These are phyloP conservation scores for Periparus ater DNA, from an alignment of 2,797 vertebrate species.

Conservation along the genomic window DNA sequence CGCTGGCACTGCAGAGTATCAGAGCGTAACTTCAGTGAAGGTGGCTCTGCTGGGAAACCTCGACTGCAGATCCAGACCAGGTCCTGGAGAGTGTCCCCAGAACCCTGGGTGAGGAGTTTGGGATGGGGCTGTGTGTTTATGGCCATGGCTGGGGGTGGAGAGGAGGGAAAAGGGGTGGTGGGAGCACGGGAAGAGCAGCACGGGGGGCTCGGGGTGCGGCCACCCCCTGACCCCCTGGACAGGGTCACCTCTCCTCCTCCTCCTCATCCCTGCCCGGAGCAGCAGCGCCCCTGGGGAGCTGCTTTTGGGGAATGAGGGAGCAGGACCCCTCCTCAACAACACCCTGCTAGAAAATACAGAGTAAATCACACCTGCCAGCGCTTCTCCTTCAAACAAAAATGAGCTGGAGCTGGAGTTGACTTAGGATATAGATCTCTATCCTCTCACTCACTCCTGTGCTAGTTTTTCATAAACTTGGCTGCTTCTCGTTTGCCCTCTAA, in stretches of 20 bases:
- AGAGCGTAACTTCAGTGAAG: neutral
- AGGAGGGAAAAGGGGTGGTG: neutral
- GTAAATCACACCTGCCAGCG: conserved; percentile 44
- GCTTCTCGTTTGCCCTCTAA: conserved; percentile 64
- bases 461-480: conserved; percentile 73
- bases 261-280: neutral
- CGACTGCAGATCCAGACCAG: accelerated
- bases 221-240: accelerated
- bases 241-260: neutral
- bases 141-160: accelerated
- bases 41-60: neutral
- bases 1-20: neutral
- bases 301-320: neutral
- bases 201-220: neutral
- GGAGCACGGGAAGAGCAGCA: neutral
- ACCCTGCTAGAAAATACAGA: conserved; percentile 30
- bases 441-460: conserved; percentile 62
- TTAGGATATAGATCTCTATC: conserved; percentile 71
- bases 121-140: neutral
- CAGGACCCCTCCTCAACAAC: neutral
- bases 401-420: conserved; percentile 61
- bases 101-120: neutral
- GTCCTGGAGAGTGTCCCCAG: neutral
- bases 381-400: conserved; percentile 29
- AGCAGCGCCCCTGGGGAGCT: accelerated